These are phyloP conservation scores for Epsilonema sp. DNA, from an alignment of 2,888 invertebrate species.

Conservation along the genomic window DNA sequence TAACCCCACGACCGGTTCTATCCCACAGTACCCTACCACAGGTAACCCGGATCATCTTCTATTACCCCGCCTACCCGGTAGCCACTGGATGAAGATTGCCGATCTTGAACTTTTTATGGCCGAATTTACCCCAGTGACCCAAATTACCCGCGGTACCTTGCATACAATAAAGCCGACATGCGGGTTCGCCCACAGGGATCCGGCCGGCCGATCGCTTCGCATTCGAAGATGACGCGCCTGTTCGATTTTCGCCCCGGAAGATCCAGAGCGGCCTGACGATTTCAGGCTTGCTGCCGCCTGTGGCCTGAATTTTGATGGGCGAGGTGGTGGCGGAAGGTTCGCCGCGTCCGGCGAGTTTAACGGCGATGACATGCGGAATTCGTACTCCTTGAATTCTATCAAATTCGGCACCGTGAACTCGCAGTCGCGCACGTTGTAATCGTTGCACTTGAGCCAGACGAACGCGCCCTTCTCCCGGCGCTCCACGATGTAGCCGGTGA, in stretches of 20 bases:
- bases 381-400: constrained; percentile 80
- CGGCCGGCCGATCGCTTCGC: constrained; percentile 72
- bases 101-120: too few species aligned
- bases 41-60: too few species aligned
- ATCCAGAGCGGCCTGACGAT: too few species aligned
- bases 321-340: constrained; percentile 65
- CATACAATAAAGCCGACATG: too few species aligned
- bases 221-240: constrained; percentile 57
- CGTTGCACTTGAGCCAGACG: constrained; percentile 85
- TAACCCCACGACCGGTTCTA: too few species aligned
- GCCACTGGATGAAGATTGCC: too few species aligned
- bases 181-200: too few species aligned
- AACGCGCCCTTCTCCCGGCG: constrained; percentile 68
- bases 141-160: too few species aligned
- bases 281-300: too few species aligned
- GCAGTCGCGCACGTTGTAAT: constrained; percentile 51
- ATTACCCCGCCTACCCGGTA: too few species aligned
- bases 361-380: constrained; percentile 82
- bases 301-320: constrained; percentile 50
- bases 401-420: constrained; percentile 51
- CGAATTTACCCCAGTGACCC: too few species aligned
- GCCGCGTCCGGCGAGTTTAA: constrained; percentile 75
- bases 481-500: constrained; percentile 71
- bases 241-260: constrained; percentile 60
- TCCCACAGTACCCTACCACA: too few species aligned